Conservation (phyloP, 2,888 invertebrate species). For the Plebejus argus region DNA sequence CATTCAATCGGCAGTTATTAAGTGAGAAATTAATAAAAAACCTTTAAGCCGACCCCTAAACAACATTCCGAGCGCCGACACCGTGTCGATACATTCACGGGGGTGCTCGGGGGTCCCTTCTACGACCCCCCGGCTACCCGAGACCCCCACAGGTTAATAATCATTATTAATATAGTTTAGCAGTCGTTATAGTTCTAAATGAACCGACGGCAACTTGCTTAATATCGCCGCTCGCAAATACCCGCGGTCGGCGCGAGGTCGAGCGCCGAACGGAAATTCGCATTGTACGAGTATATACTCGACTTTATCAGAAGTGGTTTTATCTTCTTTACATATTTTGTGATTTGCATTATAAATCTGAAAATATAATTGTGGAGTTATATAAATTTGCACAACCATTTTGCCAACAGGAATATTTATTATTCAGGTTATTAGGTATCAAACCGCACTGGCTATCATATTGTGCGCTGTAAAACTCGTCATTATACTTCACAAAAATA, state of each 20-base stretch:
- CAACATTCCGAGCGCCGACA: slow-evolving; percentile 51
- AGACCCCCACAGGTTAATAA: slow-evolving; percentile 63
- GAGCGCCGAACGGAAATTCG: slow-evolving; percentile 37
- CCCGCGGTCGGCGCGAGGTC: slow-evolving; percentile 52
- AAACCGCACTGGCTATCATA: no score
- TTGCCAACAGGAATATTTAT: no score
- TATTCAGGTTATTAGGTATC: no score
- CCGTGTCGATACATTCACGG: slow-evolving; percentile 57
- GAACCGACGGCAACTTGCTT: slow-evolving; percentile 68
- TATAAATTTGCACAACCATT: no score
- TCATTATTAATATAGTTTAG: slow-evolving; percentile 77
- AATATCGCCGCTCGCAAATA: slow-evolving; percentile 69
- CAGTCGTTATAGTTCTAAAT: slow-evolving; percentile 63
- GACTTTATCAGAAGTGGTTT: neutral
- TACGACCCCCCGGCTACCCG: neutral
- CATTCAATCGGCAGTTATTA: slow-evolving; percentile 47
- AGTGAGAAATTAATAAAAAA: slow-evolving; percentile 71
- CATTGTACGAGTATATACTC: neutral
- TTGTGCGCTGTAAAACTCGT: no score
- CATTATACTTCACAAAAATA: no score
- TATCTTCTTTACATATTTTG: no score
- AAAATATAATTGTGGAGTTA: no score
- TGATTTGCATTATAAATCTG: no score
- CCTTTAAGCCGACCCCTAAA: slow-evolving; percentile 54
- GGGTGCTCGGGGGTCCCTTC: neutral